Conservation (phyloP, 2,797 vertebrate species). For the Falco berigora region DNA sequence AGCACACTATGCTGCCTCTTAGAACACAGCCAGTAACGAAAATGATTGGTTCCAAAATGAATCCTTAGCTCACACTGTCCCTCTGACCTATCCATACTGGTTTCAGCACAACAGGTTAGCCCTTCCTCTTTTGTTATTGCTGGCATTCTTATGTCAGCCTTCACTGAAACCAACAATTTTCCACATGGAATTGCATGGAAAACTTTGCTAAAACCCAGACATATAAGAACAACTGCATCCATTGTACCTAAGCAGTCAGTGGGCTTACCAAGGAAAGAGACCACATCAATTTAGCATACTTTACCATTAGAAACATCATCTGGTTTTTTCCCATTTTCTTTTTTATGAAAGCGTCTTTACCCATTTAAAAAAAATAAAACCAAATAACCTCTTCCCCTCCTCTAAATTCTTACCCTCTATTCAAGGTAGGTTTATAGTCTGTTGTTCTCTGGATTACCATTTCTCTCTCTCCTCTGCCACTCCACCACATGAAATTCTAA, state of each 20-base stretch:
- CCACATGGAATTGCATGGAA: fast-evolving
- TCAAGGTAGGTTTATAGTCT: background rate
- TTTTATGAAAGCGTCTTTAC: background rate
- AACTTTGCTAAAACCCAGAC: background rate
- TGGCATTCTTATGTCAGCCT: background rate
- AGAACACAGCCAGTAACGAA: background rate
- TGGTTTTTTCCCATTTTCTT: background rate
- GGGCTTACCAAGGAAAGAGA: background rate
- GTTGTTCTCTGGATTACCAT: background rate
- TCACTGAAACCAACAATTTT: background rate
- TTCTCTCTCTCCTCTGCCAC: background rate
- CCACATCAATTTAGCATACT: background rate
- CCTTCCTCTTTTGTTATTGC: background rate
- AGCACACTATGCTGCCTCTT: background rate
- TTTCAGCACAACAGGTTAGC: background rate
- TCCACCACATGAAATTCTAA: background rate
- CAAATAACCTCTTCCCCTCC: fast-evolving
- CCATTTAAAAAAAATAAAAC: background rate
- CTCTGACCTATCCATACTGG: background rate
- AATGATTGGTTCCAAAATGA: background rate
- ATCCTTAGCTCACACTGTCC: background rate
- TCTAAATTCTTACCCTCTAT: background rate
- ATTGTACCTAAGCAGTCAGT: background rate
- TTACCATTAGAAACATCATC: background rate
- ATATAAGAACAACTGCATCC: background rate